These are phyloP conservation scores for Rhyacophila evoluta DNA, from an alignment of 2,888 invertebrate species.

Conservation along the genomic window DNA sequence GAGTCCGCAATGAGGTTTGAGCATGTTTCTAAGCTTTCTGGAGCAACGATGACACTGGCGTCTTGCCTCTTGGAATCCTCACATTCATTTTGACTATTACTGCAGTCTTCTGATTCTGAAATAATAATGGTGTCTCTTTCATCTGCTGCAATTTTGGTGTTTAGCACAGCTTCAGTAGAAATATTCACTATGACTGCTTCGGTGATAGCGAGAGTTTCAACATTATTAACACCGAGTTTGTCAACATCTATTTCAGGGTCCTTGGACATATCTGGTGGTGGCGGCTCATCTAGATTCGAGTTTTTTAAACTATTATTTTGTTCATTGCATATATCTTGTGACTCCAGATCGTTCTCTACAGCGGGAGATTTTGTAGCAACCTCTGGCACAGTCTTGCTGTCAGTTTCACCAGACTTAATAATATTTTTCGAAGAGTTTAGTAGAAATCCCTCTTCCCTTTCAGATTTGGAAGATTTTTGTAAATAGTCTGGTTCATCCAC, in stretches of 20 bases:
- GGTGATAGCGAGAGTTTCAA: background rate
- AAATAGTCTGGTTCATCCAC: constrained; percentile 70
- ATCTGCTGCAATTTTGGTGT: constrained; percentile 55
- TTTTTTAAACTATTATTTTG: background rate
- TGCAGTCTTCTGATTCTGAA: constrained; percentile 68
- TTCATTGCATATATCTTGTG: background rate
- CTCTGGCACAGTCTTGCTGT: background rate
- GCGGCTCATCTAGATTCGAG: background rate
- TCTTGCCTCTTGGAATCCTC: constrained; percentile 29
- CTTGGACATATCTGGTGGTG: background rate
- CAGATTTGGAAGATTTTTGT: constrained; percentile 49
- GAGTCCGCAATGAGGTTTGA: background rate
- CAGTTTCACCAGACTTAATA: background rate
- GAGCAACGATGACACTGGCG: constrained; percentile 40
- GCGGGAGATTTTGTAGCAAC: background rate
- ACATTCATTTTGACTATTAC: constrained; percentile 62
- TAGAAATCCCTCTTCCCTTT: constrained; percentile 35
- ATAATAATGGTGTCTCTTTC: constrained; percentile 68
- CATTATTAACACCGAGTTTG: background rate
- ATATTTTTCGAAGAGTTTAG: constrained; percentile 2
- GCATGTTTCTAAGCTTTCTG: constrained; percentile 37
- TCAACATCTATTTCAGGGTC: background rate
- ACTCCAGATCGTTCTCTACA: constrained; percentile 27
- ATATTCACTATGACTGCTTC: background rate
- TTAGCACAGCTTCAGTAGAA: background rate